Evolutionary conservation across 2,888 invertebrate genomes (phyloP).

Genomic region (Eurytoma californica): DNA sequence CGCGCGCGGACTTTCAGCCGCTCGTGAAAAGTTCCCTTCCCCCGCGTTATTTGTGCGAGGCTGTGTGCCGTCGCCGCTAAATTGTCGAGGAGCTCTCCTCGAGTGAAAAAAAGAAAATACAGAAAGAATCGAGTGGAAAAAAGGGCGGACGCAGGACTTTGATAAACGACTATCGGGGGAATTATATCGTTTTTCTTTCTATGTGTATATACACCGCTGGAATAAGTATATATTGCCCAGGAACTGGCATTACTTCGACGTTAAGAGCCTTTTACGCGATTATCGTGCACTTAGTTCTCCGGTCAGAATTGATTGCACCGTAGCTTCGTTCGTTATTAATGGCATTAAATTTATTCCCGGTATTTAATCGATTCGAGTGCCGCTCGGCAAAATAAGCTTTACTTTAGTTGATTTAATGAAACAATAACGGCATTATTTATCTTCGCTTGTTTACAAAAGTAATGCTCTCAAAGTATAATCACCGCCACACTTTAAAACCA

Average conservation of each 20-base stretch:
- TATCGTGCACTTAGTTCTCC: conserved; percentile 36
- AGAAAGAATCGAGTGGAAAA: background rate
- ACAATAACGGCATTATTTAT: too few species aligned
- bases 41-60: conserved; percentile 10
- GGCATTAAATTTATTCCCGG: conserved; percentile 16
- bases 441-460: too few species aligned
- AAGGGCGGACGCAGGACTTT: background rate
- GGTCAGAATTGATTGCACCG: conserved; percentile 19
- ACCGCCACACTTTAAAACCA: too few species aligned
- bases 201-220: background rate
- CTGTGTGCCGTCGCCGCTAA: background rate
- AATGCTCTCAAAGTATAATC: too few species aligned
- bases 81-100: conserved; percentile 2
- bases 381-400: too few species aligned
- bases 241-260: conserved; percentile 5
- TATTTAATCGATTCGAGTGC: background rate
- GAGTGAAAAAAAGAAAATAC: background rate
- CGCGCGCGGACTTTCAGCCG: conserved; percentile 4
- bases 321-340: conserved; percentile 27
- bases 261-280: conserved; percentile 46
- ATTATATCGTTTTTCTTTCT: conserved; percentile 4
- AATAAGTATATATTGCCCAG: conserved; percentile 1
- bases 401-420: too few species aligned
- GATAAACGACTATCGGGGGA: conserved; percentile 19
- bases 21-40: background rate